Conservation (phyloP, 2,113 vertebrate species). For the Rynchops niger region DNA sequence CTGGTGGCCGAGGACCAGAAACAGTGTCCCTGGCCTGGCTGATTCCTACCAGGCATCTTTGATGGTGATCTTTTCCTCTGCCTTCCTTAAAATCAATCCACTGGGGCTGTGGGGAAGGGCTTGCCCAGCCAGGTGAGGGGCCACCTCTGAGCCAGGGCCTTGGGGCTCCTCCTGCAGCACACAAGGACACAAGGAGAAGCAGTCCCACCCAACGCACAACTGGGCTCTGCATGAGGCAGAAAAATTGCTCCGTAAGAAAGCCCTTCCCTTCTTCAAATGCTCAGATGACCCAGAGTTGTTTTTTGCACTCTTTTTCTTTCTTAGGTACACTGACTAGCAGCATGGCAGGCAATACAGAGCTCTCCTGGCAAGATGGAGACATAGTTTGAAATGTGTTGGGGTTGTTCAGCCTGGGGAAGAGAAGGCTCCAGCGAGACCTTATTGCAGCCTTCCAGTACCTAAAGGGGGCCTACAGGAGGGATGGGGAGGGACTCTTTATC, state of each 20-base stretch:
- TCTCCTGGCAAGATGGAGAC: background rate
- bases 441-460: too few relatives aligned
- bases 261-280: background rate
- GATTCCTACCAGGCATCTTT: background rate
- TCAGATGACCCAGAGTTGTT: background rate
- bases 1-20: background rate
- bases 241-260: background rate
- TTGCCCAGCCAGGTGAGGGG: background rate
- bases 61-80: background rate
- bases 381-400: background rate
- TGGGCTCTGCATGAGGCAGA: background rate
- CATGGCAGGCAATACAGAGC: background rate
- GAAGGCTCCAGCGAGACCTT: too few relatives aligned
- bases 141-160: background rate
- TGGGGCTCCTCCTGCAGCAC: background rate
- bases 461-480: too few relatives aligned
- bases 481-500: too few relatives aligned
- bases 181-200: fast-evolving
- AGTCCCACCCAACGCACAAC: background rate
- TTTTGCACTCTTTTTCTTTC: background rate
- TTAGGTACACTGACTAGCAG: fast-evolving
- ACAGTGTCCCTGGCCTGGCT: background rate
- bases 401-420: too few relatives aligned
- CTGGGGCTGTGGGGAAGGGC: background rate
- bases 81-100: background rate